Conservation (phyloP, 2,888 invertebrate genomes). For the Perizoma affinitatum region DNA sequence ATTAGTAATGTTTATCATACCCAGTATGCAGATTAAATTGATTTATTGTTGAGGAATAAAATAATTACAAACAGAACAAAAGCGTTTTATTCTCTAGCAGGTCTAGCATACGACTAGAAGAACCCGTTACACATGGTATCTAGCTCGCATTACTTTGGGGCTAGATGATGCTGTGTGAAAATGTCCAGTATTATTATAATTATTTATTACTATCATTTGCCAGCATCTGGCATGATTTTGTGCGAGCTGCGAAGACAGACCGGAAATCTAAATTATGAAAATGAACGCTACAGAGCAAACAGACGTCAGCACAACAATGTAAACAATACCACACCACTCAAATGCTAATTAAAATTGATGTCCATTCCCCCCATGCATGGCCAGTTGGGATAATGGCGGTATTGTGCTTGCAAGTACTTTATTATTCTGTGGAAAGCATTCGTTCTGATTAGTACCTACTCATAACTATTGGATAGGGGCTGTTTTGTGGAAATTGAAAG, state of each 20-base stretch:
- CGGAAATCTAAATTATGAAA: constrained; percentile 6
- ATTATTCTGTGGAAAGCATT: too few species aligned
- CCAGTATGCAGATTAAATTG: constrained; percentile 2
- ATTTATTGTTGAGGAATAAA: neutral
- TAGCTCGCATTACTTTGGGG: too few species aligned
- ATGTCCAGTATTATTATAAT: too few species aligned
- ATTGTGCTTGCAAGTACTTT: neutral
- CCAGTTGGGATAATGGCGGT: constrained; percentile 6
- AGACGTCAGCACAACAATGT: constrained; percentile 15
- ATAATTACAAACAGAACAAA: neutral
- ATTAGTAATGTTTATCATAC: neutral
- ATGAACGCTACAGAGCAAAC: neutral
- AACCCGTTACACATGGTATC: too few species aligned
- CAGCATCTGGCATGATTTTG: too few species aligned
- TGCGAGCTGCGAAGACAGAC: neutral
- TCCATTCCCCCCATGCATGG: constrained; percentile 31
- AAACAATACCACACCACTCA: constrained; percentile 15
- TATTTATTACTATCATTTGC: too few species aligned
- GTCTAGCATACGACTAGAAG: neutral
- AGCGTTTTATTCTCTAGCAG: neutral
- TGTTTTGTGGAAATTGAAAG: too few species aligned
- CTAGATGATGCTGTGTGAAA: too few species aligned
- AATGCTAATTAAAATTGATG: constrained; percentile 45
- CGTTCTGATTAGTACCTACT: too few species aligned
- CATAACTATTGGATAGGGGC: too few species aligned